Evolutionary conservation across 2,797 vertebrate genomes (phyloP), one percentile per base, ranked within the genome.

Genomic region (Pseudocheirus occidentalis): DNA sequence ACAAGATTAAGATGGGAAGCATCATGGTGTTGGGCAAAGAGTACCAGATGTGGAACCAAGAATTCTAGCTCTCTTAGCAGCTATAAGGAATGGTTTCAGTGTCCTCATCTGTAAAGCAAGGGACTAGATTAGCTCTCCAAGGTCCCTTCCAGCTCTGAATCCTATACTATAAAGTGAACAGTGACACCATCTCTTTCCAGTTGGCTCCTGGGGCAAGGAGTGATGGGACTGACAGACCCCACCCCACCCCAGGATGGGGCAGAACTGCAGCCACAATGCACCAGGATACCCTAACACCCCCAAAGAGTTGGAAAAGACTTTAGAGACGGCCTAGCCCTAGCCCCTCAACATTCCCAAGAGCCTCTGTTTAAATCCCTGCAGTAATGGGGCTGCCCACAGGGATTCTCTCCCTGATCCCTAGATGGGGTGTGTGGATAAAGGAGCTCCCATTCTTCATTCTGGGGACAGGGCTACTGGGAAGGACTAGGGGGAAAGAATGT

Each of bases 1-100:
- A 87, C 55, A 90, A 56, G 89, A 96, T 57, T 97, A 95, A 97
- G 55, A 55, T 93, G 73, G 90, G 40, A 40, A 92, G 31, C 46
- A 5, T 50, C 55, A 54, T 87, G n/a, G 58, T 95, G 46, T 50
- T 92, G 54, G 87, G 57, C 59, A 58, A 92, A 54, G 57, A 91
- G 18, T 34, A 53, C 58, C 46, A n/a, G 66, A 92, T 91, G 55
- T 50, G 81, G 95, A 94, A 58, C 40, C 95, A 92, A 7, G 91
- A 90, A 95, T 92, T 34, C 53, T 9, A 89, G 46, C 46, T 94
- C 93, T 93, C 31, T 50, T 62, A 46, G 92, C 21, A 57, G 31
- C 92, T 93, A 91, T 96, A 52, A 91, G 95, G 40, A 93, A 94
- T 94, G 59, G 55, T 24, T 29, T 96, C 46, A 62, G 53, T 92